A percentile compares a stretch with the other conserved stretches of the same genome.
Evolutionary conservation across 2,113 vertebrate species (phyloP).

Genomic region (Neoarius graeffei): DNA sequence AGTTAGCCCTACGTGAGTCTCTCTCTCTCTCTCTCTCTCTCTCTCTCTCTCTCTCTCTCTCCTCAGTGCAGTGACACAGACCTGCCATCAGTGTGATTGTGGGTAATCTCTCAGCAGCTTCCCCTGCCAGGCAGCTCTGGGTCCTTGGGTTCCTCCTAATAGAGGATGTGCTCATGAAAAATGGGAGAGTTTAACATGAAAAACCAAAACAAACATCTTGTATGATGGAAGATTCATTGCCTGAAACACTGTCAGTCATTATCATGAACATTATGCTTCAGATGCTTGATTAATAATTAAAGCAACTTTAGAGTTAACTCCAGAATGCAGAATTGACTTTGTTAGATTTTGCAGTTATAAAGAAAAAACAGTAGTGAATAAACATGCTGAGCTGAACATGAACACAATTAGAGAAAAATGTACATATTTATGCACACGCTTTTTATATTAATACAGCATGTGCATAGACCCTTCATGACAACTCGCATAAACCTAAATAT

Average conservation of each 20-base stretch:
- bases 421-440: neutral
- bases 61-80: slow-evolving; percentile 40
- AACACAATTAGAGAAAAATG: neutral
- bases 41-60: slow-evolving; percentile 53
- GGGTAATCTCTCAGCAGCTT: slow-evolving; percentile 76
- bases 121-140: slow-evolving; percentile 70
- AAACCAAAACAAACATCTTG: slow-evolving; percentile 27
- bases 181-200: slow-evolving; percentile 5
- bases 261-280: neutral
- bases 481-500: neutral
- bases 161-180: slow-evolving; percentile 44
- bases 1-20: slow-evolving; percentile 79
- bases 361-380: neutral
- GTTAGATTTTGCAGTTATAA: neutral
- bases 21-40: slow-evolving; percentile 59
- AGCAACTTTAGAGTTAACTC: neutral
- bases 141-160: slow-evolving; percentile 68
- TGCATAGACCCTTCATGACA: neutral
- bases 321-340: neutral
- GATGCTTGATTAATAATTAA: neutral
- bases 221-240: neutral
- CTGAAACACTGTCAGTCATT: neutral
- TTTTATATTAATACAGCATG: neutral
- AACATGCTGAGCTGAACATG: neutral
- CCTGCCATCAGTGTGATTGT: slow-evolving; percentile 77